phyloP scores from a whole-genome alignment of 2,888 invertebrate genomes.

The Acheta domesticus region DNA sequence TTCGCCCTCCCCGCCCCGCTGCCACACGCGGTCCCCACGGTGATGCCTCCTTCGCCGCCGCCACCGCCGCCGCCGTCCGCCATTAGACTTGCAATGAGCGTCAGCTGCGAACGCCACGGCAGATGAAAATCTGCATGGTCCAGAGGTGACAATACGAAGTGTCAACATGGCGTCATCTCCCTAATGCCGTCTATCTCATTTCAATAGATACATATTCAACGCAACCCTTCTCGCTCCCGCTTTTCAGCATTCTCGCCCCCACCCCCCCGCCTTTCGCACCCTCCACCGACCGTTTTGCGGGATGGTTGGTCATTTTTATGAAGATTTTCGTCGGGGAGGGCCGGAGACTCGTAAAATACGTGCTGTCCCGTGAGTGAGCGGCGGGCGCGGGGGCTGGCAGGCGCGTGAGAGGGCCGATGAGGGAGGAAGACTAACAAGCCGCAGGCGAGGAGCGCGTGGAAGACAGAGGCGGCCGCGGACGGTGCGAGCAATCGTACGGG shows the following conservation, averaged over 20 bases:
- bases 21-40: too few species aligned
- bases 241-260: neutral
- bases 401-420: too few species aligned
- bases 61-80: neutral
- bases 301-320: conserved; percentile 6
- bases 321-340: neutral
- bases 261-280: neutral
- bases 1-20: too few species aligned
- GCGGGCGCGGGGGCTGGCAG: too few species aligned
- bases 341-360: too few species aligned
- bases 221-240: neutral
- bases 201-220: conserved; percentile 18
- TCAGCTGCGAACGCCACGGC: neutral
- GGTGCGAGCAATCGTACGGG: too few species aligned
- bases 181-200: conserved; percentile 18
- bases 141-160: conserved; percentile 18
- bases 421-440: too few species aligned
- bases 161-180: conserved; percentile 10
- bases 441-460: too few species aligned
- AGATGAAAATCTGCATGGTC: conserved; percentile 18
- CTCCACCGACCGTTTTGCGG: neutral
- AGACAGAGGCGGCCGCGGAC: too few species aligned
- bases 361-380: too few species aligned
- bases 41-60: too few species aligned
- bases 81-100: conserved; percentile 18